A percentile compares a stretch with the other conserved stretches of the same genome.
Evolutionary conservation across 1,140 invertebrate genomes (phyloP).

Genomic region (Nephila pilipes): DNA sequence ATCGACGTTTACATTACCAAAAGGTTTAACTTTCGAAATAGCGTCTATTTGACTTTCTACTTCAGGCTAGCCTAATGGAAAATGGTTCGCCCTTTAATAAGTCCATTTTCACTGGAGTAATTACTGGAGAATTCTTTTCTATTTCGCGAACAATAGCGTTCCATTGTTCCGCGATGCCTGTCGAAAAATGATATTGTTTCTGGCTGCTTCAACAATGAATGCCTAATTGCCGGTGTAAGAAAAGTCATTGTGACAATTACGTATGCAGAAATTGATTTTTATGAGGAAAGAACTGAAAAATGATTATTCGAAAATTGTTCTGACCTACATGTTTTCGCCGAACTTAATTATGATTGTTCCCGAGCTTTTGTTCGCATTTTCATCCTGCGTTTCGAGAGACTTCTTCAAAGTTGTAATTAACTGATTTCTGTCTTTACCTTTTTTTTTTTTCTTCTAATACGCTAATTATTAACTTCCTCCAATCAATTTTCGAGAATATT

Average conservation of each 20-base stretch:
- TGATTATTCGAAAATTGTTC: conserved; percentile 74
- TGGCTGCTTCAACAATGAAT: conserved; percentile 50
- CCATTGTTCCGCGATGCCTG: conserved; percentile 57
- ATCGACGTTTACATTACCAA: conserved; percentile 73
- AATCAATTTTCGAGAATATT: conserved; percentile 38
- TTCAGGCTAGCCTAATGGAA: conserved; percentile 64
- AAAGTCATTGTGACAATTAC: conserved; percentile 72
- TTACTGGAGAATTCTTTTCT: conserved; percentile 71
- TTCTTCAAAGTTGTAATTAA: conserved; percentile 74
- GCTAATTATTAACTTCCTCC: conserved; percentile 68
- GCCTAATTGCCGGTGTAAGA: conserved; percentile 72
- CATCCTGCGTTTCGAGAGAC: conserved; percentile 31
- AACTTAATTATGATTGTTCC: conserved; percentile 75
- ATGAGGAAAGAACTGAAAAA: conserved; percentile 71
- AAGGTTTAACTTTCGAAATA: conserved; percentile 68
- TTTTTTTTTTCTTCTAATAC: conserved; percentile 52
- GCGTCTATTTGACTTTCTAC: conserved; percentile 67
- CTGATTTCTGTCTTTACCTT: conserved; percentile 59
- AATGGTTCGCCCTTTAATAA: conserved; percentile 71
- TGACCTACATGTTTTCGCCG: conserved; percentile 74
- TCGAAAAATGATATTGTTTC: conserved; percentile 75
- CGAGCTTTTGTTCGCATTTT: conserved; percentile 33
- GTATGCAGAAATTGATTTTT: conserved; percentile 68
- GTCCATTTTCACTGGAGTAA: conserved; percentile 70
- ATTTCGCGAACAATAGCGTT: conserved; percentile 38